Base-by-base conservation (phyloP, 2,113 vertebrate genomes). In the Leptobrachium leishanense region DNA sequence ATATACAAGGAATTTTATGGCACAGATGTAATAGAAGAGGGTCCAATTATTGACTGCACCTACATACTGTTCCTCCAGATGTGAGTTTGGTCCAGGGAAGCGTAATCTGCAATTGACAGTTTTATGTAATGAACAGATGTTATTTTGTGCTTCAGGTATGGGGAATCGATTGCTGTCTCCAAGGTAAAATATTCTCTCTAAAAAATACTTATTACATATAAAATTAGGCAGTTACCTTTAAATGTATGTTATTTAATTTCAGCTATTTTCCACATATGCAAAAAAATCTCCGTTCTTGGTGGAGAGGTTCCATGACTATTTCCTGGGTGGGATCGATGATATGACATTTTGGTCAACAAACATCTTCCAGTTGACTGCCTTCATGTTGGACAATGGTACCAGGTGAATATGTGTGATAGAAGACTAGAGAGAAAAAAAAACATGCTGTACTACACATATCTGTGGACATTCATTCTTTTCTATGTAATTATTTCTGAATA, bases 241-340 rank as follows among this genome's bases (percentile, higher is more conserved):
- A n/a, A 9, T 72, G 6, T 74, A 66, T 82, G 53, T 72, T 39
- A 12, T 59, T 40, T 2, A 31, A 31, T 12, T 68, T 1, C 44
- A 94, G 93, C 89, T 94, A 57, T 93, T 92, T 44, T 84, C 92
- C 44, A 75, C 83, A 1, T 92, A 85, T 57, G 89, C 92, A 64
- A 75, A 59, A 2, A 93, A 92, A 82, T 94, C 92, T 9, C 87
- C 93, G 0, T 94, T 94, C 84, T 75, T 93, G 84, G 90, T 92
- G 82, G 92, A 94, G 42, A 91, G 89, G 41, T 94, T 93, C 84
- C 85, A 94, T 0, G 92, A 94, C 3, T 94, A 93, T 84, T 94
- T 94, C 82, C 89, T 94, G 0, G 93, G 93, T 75, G 93, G 93
- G 42, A 83, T 93, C 71, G 92, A 93, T 82, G 92, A 94, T 68